Evolutionary conservation across 2,888 invertebrate genomes (phyloP).

Genomic region (Callyntrura sp.): DNA sequence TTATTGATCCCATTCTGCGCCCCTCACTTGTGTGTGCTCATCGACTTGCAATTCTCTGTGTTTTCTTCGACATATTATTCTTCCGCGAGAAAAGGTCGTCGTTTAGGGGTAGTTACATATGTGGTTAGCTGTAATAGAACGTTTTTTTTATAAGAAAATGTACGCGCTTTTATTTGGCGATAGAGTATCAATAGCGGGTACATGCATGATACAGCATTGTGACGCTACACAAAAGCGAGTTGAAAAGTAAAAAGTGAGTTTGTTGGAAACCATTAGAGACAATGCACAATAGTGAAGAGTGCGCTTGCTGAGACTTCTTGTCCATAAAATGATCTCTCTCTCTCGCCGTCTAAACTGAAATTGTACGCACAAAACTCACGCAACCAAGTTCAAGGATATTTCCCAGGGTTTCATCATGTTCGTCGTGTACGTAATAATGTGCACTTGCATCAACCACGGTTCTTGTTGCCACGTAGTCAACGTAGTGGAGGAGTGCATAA

Average conservation of each 20-base stretch:
- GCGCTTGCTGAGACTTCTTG: constrained; percentile 12
- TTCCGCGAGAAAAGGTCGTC: background rate
- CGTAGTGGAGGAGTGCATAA: background rate
- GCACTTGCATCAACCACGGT: background rate
- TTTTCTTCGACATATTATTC: background rate
- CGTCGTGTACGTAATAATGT: background rate
- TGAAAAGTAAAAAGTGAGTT: background rate
- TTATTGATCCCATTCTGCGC: constrained; percentile 53
- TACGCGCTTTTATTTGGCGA: background rate
- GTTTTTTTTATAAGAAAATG: background rate
- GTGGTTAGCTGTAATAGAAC: background rate
- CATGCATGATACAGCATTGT: too few relatives aligned
- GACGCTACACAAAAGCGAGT: background rate
- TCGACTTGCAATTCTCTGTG: background rate
- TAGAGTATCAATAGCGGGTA: too few relatives aligned
- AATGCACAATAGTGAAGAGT: background rate
- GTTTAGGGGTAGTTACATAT: too few relatives aligned
- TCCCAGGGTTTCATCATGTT: background rate
- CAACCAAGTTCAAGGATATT: constrained; percentile 57
- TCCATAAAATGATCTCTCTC: background rate
- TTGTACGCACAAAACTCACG: constrained; percentile 31
- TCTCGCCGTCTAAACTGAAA: background rate
- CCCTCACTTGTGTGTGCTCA: background rate
- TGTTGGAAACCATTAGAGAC: background rate
- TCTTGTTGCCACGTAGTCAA: too few relatives aligned